A percentile compares a stretch with the other conserved stretches of the same genome.
phyloP scores from a whole-genome alignment of 1,140 invertebrate genomes.

The Calephelis nemesis region DNA sequence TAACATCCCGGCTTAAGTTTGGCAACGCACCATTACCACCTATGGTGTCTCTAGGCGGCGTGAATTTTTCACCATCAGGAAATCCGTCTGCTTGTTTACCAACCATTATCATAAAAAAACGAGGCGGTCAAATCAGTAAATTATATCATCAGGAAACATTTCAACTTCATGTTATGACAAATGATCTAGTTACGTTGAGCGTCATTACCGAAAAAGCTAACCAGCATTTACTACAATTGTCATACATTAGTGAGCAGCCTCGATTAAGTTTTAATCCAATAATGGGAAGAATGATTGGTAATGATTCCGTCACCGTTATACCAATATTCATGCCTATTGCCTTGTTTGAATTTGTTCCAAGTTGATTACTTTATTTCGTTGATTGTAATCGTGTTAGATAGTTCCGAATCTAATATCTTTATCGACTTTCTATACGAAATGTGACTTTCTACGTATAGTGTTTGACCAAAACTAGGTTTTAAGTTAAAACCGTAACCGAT shows the following conservation, averaged over 20 bases:
- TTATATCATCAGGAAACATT: neutral
- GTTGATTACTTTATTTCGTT: conserved; percentile 2
- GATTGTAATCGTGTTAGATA: neutral
- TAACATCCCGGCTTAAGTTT: no score
- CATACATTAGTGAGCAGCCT: neutral
- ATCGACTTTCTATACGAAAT: neutral
- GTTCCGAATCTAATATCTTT: neutral
- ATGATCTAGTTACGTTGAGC: conserved; percentile 7
- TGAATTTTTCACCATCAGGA: no score
- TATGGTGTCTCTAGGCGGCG: no score
- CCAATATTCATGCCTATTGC: conserved; percentile 1
- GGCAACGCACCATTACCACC: no score
- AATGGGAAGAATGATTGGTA: conserved; percentile 10
- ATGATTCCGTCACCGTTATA: neutral
- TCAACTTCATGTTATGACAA: neutral
- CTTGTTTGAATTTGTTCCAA: conserved; percentile 3
- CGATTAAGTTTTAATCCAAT: conserved; percentile 15
- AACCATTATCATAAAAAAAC: no score
- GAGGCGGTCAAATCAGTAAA: no score
- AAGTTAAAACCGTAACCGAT: no score
- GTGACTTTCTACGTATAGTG: no score
- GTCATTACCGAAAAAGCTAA: conserved; percentile 10
- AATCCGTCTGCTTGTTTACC: no score
- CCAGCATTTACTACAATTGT: conserved; percentile 7
- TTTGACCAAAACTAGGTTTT: no score